These are phyloP conservation scores for Eriocheir sinensis DNA, from an alignment of 1,140 invertebrate species.

Conservation along the genomic window DNA sequence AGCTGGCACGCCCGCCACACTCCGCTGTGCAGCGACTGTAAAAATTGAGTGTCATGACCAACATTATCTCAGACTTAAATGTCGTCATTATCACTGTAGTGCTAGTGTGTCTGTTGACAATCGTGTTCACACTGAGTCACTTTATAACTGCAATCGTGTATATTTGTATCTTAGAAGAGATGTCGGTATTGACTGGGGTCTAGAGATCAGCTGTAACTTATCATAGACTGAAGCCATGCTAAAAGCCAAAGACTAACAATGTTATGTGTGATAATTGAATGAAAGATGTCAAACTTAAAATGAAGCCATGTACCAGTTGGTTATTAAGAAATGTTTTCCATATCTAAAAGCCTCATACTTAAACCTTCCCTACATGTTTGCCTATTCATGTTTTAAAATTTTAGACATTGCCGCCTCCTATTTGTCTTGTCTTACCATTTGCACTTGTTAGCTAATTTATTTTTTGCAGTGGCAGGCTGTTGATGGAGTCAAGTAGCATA, in stretches of 20 bases:
- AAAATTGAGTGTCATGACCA: conserved; percentile 46
- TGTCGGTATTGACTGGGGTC: conserved; percentile 30
- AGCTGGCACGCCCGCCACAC: not conserved
- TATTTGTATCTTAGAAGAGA: conserved; percentile 61
- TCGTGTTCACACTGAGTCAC: conserved; percentile 64
- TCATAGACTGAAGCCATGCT: conserved; percentile 52
- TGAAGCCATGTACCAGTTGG: conserved; percentile 53
- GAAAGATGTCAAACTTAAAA: conserved; percentile 47
- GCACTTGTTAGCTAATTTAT: conserved; percentile 75
- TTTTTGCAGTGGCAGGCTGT: conserved; percentile 68
- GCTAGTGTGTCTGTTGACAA: conserved; percentile 63
- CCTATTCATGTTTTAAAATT: conserved; percentile 71
- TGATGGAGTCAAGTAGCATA: conserved; percentile 69
- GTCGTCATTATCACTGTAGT: conserved; percentile 59
- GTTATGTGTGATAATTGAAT: conserved; percentile 53
- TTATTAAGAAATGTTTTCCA: conserved; percentile 63
- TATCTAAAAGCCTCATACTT: conserved; percentile 72
- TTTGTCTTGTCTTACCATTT: conserved; percentile 77
- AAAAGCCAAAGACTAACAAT: conserved; percentile 46
- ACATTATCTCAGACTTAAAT: too few relatives aligned
- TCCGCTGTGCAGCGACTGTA: not conserved
- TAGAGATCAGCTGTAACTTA: conserved; percentile 50
- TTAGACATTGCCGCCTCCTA: conserved; percentile 75
- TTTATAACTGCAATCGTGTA: conserved; percentile 57
- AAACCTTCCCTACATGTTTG: conserved; percentile 76